Base-by-base conservation (phyloP, 2,888 invertebrate species). In the Ypsolopha scabrella region DNA sequence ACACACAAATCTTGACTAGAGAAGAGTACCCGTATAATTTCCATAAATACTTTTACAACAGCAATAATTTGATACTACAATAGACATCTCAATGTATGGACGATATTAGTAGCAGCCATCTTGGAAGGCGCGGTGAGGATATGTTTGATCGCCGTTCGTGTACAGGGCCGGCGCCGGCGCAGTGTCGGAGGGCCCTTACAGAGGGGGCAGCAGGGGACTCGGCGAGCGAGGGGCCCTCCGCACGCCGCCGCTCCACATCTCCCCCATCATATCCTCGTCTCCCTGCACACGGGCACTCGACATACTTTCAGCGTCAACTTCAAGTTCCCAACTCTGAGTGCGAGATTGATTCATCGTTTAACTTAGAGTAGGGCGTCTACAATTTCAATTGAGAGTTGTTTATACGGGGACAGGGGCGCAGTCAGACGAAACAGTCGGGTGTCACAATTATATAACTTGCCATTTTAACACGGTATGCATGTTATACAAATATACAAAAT, bases 261-360 rank as follows among this genome's bases (percentile, higher is more conserved):
- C 86, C 72, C 80, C 81, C 87, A 88, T 88, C 88, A 88, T 83
- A 88, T 88, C 85, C 87, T 88, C 87, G 88, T 88, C 87, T 88
- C 88, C 88, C 88, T 88, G 83, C 75, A 85, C 85, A 85, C 79
- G 83, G 67, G 81, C 75, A 86, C 85, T 83, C 83, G 85, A 86
- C 83, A 85, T 86, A 85, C 83, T 83, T 82, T 85, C 85, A 79
- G 80, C 83, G 65, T 83, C 83, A 81, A 79, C 80, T 75, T 80
- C 82, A 82, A 82, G 80, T 78, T 83, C 83, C 82, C 81, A 83
- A 80, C 77, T 83, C 83, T 85, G 85, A 82, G 82, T 80, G 74
- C 80, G 83, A 83, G 81, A 81, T 75, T 75, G 79, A 71, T 67
- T 72, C 71, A 71, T 76, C 71, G 75, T 81, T 79, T 75, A 76